Evolutionary conservation across 2,888 invertebrate genomes (phyloP).

Genomic region (Tholera decimalis): DNA sequence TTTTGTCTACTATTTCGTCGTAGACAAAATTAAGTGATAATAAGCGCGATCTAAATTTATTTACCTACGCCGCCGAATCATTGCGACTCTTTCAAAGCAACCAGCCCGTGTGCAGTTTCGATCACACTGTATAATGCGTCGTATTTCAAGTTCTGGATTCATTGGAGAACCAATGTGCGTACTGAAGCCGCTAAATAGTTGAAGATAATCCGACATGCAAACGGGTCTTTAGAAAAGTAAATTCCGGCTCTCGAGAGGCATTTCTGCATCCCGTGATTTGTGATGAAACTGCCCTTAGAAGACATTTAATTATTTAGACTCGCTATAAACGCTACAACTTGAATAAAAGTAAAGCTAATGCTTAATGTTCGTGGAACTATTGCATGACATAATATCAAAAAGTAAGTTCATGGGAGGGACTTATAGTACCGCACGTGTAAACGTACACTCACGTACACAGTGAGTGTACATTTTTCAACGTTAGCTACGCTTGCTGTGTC

Average conservation of each 20-base stretch:
- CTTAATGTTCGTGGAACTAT: no score
- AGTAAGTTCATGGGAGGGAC: no score
- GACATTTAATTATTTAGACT: no score
- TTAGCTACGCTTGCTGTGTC: no score
- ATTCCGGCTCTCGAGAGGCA: neutral
- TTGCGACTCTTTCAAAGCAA: neutral
- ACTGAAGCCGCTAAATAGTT: neutral
- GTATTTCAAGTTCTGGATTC: neutral
- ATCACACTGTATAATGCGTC: neutral
- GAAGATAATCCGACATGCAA: neutral
- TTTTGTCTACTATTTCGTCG: neutral
- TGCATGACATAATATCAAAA: no score
- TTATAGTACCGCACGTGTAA: no score
- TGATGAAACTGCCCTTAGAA: no score
- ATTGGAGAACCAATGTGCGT: conserved; percentile 4
- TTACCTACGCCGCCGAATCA: neutral
- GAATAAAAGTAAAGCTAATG: no score
- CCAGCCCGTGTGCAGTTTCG: neutral
- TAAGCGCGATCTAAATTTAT: neutral
- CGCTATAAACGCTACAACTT: no score
- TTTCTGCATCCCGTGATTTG: neutral
- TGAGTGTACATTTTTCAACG: no score
- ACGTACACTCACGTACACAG: no score
- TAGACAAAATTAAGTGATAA: neutral
- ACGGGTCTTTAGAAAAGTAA: neutral